phyloP scores from a whole-genome alignment of 2,113 vertebrate species.

The Cryptomyrus ogoouensis region DNA sequence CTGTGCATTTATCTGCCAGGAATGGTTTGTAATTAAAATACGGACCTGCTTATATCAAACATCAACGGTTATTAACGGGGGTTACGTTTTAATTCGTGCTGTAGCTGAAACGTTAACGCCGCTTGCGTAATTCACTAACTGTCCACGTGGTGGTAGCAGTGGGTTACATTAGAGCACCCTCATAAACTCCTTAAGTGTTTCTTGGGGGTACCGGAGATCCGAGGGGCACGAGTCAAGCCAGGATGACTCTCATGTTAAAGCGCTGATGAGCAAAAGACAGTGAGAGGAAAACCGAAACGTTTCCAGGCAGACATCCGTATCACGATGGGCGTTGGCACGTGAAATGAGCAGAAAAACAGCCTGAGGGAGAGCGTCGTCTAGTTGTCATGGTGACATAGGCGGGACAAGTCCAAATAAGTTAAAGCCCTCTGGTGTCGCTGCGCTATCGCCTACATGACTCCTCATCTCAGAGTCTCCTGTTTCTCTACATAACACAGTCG shows the following conservation, averaged over 20 bases:
- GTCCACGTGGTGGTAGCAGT: neutral
- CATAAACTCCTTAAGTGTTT: neutral
- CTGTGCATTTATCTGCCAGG: neutral
- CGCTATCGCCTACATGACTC: neutral
- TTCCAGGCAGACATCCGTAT: neutral
- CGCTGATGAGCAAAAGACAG: neutral
- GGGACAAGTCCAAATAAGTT: neutral
- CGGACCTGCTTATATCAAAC: neutral
- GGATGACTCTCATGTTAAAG: neutral
- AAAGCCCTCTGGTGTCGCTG: neutral
- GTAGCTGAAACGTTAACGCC: neutral
- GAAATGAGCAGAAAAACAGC: neutral
- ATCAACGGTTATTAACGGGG: neutral
- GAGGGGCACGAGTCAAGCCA: neutral
- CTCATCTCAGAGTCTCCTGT: neutral
- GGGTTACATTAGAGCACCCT: neutral
- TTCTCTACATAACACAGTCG: neutral
- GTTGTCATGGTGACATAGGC: neutral
- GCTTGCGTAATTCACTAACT: conserved; percentile 5
- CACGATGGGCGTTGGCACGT: neutral
- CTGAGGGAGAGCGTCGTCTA: neutral
- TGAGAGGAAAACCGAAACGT: neutral
- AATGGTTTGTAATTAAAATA: neutral
- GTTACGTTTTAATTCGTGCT: neutral
- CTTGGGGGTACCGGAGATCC: neutral